Evolutionary conservation across 2,113 vertebrate genomes (phyloP).

Genomic region (Odontophorus gujanensis): DNA sequence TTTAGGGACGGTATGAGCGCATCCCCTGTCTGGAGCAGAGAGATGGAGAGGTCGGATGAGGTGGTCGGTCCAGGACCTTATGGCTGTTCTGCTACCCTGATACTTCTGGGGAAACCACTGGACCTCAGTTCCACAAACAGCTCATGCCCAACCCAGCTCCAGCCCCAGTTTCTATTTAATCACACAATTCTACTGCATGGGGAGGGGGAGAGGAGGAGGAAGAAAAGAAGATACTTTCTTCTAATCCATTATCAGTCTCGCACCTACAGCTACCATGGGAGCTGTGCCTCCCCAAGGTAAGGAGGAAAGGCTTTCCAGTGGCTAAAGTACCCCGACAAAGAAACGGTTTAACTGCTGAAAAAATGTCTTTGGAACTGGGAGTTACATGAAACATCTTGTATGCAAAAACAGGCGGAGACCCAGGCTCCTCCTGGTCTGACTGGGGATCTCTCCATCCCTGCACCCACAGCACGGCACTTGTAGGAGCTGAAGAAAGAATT

Average conservation of each 20-base stretch:
- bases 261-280: not conserved
- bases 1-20: not conserved
- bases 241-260: not conserved
- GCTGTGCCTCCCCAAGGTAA: not conserved
- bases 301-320: not conserved
- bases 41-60: not conserved
- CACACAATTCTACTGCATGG: not conserved
- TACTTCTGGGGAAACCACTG: not conserved
- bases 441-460: fast-evolving
- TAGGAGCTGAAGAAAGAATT: not conserved
- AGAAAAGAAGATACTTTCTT: conserved; percentile 48
- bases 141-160: not conserved
- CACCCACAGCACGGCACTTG: not conserved
- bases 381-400: not conserved
- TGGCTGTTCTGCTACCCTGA: not conserved
- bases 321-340: not conserved
- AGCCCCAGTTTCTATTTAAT: not conserved
- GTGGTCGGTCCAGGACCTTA: not conserved
- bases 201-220: conserved; percentile 50
- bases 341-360: not conserved
- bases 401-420: not conserved
- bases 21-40: not conserved
- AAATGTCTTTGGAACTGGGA: not conserved
- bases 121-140: not conserved
- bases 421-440: not conserved